A percentile compares a stretch with the other conserved stretches of the same genome.
Evolutionary conservation across 2,888 invertebrate species (phyloP).

Genomic region (Argyra leucocephala): DNA sequence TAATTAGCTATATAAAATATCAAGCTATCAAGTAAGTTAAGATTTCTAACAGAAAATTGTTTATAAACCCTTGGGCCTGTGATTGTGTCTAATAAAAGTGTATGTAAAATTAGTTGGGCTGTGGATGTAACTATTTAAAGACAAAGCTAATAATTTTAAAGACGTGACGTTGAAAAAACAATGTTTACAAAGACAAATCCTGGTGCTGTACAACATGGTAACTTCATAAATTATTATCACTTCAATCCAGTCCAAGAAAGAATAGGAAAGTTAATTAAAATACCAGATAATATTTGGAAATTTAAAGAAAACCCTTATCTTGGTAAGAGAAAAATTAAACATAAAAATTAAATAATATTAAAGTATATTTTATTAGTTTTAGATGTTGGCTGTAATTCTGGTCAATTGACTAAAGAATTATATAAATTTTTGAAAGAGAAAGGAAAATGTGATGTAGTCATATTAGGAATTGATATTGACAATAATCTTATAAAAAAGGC

Average conservation of each 20-base stretch:
- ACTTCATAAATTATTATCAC: conserved; percentile 79
- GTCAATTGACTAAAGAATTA: conserved; percentile 58
- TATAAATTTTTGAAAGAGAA: conserved; percentile 44
- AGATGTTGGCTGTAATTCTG: conserved; percentile 58
- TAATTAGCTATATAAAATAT: no score
- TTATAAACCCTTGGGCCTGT: no score
- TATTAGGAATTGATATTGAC: conserved; percentile 68
- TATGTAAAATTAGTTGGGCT: no score
- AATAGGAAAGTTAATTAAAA: conserved; percentile 44
- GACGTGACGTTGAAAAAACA: not conserved
- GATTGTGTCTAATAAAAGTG: no score
- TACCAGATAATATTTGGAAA: conserved; percentile 43
- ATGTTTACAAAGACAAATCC: conserved; percentile 47
- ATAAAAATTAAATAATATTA: not conserved
- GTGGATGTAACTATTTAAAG: no score
- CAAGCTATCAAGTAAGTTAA: no score
- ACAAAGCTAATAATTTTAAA: no score
- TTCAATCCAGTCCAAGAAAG: conserved; percentile 66
- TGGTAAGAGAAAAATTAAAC: not conserved
- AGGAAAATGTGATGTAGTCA: conserved; percentile 24
- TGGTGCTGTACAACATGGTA: conserved; percentile 69
- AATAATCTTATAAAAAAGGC: conserved; percentile 59
- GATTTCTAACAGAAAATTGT: no score
- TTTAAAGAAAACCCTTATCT: not conserved
- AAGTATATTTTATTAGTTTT: conserved; percentile 44